Evolutionary conservation across 92 coral and sea anemone genomes (phyloP).

Genomic region (Meandrina meandrites): DNA sequence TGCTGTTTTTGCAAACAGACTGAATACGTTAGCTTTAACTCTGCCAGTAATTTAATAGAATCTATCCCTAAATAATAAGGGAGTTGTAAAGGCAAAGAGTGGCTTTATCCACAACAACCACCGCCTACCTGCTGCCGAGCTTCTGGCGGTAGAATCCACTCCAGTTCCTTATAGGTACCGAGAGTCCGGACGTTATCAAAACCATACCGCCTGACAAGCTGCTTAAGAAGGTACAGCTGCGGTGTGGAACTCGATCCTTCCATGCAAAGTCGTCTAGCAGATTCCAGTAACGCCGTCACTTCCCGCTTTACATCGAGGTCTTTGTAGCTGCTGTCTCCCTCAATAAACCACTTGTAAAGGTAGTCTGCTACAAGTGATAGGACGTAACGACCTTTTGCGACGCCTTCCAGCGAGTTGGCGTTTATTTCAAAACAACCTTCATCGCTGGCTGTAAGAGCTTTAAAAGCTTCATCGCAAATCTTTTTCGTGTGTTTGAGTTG

Average conservation of each 20-base stretch:
- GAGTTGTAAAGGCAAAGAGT: too few species aligned
- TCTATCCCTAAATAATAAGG: too few species aligned
- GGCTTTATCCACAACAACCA: neutral
- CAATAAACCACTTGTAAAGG: conserved; percentile 23
- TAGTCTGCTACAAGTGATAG: conserved; percentile 43
- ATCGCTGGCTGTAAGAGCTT: neutral
- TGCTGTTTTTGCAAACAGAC: too few species aligned
- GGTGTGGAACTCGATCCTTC: conserved; percentile 36
- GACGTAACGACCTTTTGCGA: conserved; percentile 51
- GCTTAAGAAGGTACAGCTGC: conserved; percentile 60
- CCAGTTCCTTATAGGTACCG: conserved; percentile 47
- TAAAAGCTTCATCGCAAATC: conserved; percentile 33
- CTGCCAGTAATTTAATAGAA: too few species aligned
- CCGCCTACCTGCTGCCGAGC: conserved; percentile 23
- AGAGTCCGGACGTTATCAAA: conserved; percentile 57
- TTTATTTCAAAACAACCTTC: neutral
- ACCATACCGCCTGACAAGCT: conserved; percentile 71
- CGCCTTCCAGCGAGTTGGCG: conserved; percentile 43
- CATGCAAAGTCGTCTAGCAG: conserved; percentile 48
- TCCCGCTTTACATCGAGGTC: conserved; percentile 20
- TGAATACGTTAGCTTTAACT: too few species aligned
- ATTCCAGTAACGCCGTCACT: conserved; percentile 17
- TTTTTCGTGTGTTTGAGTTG: conserved; percentile 23
- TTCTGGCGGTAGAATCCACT: conserved; percentile 68
- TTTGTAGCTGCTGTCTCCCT: conserved; percentile 7